These are phyloP conservation scores for Thymallus thymallus DNA, from an alignment of 2,113 vertebrate species.

Conservation along the genomic window DNA sequence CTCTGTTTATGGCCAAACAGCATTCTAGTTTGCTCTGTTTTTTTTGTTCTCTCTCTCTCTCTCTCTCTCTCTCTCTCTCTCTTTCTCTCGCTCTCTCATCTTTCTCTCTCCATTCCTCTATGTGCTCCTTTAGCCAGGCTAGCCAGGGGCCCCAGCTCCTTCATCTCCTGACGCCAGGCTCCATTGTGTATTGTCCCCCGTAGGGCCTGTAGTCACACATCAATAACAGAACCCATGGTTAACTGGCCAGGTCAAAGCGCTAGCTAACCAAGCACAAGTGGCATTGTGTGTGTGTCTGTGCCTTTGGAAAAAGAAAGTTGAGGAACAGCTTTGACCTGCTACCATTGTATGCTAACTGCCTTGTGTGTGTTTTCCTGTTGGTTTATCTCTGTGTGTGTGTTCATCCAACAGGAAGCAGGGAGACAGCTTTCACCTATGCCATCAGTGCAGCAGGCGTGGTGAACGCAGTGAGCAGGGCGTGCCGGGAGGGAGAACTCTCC, in stretches of 20 bases:
- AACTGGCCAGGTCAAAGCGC: not conserved
- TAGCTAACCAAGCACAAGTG: not conserved
- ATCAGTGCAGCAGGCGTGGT: constrained; percentile 93
- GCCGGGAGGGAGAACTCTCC: constrained; percentile 93
- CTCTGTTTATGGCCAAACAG: no score
- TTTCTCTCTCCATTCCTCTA: not conserved
- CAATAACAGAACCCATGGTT: constrained; percentile 9
- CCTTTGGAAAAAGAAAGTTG: no score
- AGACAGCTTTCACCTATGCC: constrained; percentile 92
- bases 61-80: no score
- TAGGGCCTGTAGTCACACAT: not conserved
- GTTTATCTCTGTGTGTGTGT: constrained; percentile 9
- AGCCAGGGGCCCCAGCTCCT: not conserved
- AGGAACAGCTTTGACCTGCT: not conserved
- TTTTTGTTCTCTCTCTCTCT: no score
- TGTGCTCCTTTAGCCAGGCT: not conserved
- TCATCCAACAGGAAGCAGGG: constrained; percentile 86
- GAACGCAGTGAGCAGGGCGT: constrained; percentile 92
- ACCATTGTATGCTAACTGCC: not conserved
- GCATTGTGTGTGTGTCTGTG: no score
- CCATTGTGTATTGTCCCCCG: not conserved
- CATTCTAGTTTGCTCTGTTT: no score
- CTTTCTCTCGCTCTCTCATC: no score
- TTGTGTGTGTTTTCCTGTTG: not conserved
- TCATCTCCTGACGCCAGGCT: not conserved